Base-by-base conservation (phyloP, 2,113 vertebrate species). In the Caranx melampygus region DNA sequence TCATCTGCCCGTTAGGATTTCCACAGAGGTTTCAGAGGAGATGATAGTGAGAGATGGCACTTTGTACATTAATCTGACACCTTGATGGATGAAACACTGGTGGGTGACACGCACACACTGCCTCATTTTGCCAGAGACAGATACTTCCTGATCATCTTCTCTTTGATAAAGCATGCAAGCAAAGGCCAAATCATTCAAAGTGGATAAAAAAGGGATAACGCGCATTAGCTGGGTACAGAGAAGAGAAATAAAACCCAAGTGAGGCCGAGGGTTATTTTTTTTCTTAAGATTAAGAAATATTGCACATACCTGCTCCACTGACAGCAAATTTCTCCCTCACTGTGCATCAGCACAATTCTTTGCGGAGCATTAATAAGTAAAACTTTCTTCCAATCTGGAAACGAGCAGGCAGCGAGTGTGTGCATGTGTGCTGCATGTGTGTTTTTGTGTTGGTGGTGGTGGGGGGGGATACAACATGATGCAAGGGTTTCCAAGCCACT, bases 41-140 rank as follows among this genome's bases (percentile, higher is more conserved):
- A 89, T 51, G 82, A 83, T 54, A 47, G 87, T 63, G 62, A 81
- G 62, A 83, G 82, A 79, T 72, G 85, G 52, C 82, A 84, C 83
- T 82, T 67, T 86, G 78, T 81, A 83, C 82, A 87, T 86, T 88
- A 82, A 87, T 89, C 78, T 82, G 84, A 91, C 90, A 90, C 75
- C 64, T 75, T 88, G 86, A 91, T 86, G 82, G 89, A 92, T 89
- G 84, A 91, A 85, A 89, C 82, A 61, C 69, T 33, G 83, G 42
- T 58, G 69, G 67, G 45, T 85, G 82, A 89, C 84, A 67, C 65
- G 58, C 81, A 72, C 80, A 78, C 78, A 69, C 63, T 34, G 63
- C 69, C 80, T 86, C 66, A 54, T 71, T 80, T 72, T 85, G 65
- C 82, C 20, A 44, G 31, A 74, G 75, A 83, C 59, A 78, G 79